A percentile compares a stretch with the other conserved stretches of the same genome.
phyloP scores from a whole-genome alignment of 2,113 vertebrate genomes.

The Phyllostomus hastatus region DNA sequence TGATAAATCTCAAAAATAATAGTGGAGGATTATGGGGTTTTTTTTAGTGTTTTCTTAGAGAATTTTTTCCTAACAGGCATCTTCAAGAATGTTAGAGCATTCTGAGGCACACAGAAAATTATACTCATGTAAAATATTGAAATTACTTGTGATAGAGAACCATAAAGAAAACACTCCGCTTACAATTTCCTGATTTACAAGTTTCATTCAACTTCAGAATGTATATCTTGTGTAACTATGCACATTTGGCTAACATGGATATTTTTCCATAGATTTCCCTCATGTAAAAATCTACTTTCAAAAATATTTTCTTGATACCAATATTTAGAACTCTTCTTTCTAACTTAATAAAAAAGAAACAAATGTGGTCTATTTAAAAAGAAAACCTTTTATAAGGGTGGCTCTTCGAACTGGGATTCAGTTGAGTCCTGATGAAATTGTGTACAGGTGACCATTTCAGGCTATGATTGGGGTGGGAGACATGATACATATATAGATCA shows the following conservation, averaged over 20 bases:
- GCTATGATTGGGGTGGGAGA: too few relatives aligned
- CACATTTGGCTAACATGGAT: not conserved
- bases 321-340: not conserved
- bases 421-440: too few relatives aligned
- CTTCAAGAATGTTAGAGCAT: slow-evolving; percentile 3
- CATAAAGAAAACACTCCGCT: slow-evolving; percentile 13
- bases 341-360: not conserved
- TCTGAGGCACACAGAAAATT: not conserved
- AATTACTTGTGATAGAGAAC: slow-evolving; percentile 39
- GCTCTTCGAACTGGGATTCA: too few relatives aligned
- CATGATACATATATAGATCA: too few relatives aligned
- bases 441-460: too few relatives aligned
- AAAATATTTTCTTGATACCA: not conserved
- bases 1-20: slow-evolving; percentile 27
- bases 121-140: not conserved
- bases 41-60: not conserved
- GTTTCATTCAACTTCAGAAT: slow-evolving; percentile 1
- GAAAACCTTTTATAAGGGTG: not conserved
- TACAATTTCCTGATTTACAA: slow-evolving; percentile 10
- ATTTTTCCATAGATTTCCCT: slow-evolving; percentile 27
- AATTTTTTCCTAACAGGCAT: not conserved
- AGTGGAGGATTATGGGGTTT: not conserved
- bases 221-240: not conserved
- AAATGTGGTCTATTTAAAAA: not conserved
- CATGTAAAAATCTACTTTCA: slow-evolving; percentile 14